These are phyloP conservation scores for Tipula confusa DNA, from an alignment of 2,888 invertebrate genomes.

Conservation along the genomic window DNA sequence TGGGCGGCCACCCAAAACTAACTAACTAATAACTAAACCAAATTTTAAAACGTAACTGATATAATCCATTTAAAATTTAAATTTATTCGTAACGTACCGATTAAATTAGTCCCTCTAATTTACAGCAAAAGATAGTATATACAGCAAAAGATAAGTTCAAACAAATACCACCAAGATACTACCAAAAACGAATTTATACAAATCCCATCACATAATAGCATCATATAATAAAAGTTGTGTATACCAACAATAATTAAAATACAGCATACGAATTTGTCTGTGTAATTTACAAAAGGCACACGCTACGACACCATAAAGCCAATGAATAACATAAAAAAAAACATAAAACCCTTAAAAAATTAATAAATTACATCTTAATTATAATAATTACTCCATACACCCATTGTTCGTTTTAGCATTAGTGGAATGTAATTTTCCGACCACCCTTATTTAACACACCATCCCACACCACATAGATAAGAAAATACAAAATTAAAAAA, in stretches of 20 bases:
- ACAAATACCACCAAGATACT: background rate
- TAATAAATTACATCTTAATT: conserved; percentile 25
- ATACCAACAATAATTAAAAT: background rate
- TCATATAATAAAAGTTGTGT: background rate
- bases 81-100: no score
- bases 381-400: background rate
- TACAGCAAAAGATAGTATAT: no score
- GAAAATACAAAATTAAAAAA: background rate
- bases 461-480: background rate
- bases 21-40: no score
- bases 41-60: no score
- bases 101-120: no score
- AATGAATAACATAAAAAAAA: background rate
- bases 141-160: background rate
- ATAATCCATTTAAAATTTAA: no score
- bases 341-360: conserved; percentile 14
- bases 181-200: background rate
- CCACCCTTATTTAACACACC: background rate
- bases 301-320: background rate
- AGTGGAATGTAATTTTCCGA: background rate
- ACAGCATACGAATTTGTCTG: background rate
- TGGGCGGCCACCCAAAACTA: no score
- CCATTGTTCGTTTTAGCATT: background rate
- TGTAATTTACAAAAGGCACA: background rate
- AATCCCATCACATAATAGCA: background rate